These are phyloP conservation scores for Phrynocephalus vlangalii DNA, from an alignment of 2,797 vertebrate genomes.

Conservation along the genomic window DNA sequence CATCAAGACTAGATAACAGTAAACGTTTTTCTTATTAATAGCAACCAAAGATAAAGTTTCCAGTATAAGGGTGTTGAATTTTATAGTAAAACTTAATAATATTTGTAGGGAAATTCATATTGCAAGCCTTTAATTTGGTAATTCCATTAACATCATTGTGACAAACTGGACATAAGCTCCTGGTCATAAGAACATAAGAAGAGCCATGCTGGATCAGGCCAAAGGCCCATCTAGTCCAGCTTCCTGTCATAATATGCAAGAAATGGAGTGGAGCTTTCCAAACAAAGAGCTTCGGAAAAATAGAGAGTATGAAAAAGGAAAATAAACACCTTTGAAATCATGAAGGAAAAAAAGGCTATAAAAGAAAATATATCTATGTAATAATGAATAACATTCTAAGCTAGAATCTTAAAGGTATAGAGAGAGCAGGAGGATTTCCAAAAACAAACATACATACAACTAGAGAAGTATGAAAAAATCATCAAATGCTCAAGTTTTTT, in stretches of 20 bases:
- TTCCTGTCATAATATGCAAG: neutral
- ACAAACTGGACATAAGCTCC: neutral
- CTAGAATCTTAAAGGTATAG: neutral
- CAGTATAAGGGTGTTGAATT: neutral
- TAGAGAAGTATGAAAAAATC: slow-evolving; percentile 17
- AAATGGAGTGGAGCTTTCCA: neutral
- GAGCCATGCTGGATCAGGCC: too few relatives aligned
- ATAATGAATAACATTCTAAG: neutral
- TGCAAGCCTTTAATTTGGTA: neutral
- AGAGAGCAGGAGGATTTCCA: neutral
- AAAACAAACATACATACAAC: neutral
- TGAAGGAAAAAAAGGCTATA: too few relatives aligned
- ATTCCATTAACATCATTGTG: neutral
- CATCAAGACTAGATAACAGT: neutral
- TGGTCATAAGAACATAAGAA: neutral
- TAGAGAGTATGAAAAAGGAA: neutral
- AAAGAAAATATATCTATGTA: too few relatives aligned
- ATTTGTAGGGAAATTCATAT: neutral
- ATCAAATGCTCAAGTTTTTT: slow-evolving; percentile 9
- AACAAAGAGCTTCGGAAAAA: neutral
- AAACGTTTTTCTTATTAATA: neutral
- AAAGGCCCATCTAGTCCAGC: too few relatives aligned
- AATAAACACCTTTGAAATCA: neutral
- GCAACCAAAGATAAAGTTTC: neutral
- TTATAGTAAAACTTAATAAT: neutral